Base-by-base conservation (phyloP, 1,140 invertebrate species). In the Polypedilum vanderplanki region DNA sequence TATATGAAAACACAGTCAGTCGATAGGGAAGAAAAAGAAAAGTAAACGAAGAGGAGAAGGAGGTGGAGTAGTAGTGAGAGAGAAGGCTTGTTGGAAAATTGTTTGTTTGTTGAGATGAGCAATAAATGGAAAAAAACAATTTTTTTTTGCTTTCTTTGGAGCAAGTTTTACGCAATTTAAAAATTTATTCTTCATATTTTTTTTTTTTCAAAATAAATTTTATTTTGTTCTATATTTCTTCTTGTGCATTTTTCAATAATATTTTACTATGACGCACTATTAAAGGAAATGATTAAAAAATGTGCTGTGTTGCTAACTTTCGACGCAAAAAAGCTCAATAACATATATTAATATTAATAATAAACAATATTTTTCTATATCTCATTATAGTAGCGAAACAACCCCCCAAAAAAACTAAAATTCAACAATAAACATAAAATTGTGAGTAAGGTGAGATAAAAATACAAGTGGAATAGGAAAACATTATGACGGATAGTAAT, bases 401-500 rank as follows among this genome's bases (percentile, higher is more conserved):
- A 57, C n/a, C 46, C 46, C 46, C 15, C 12, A 57, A 3, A 9
- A 15, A 46, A 46, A 15, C 41, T n/a, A 3, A 33, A 3, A 33
- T 57, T 70, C 17, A 70, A 1, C 15, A 70, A 17, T 20, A 18
- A 70, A 70, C 8, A 18, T 9, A 20, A 22, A 18, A 2, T 7
- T 20, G 10, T n/a, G 17, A 17, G 7, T 4, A 67, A 67, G 17
- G 17, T 18, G 17, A 67, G 7, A 20, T n/a, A 67, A 20, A 70
- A 22, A 70, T 8, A 70, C 20, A 7, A 70, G 18, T 18, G n/a
- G 17, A 17, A 8, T 67, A 18, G 15, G n/a, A 3, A 20, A 70
- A 70, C n/a, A 67, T 18, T 22, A 70, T 70, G 65, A 70, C 65
- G 65, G 65, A 70, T 17, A 70, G 20, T 22, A 70, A 70, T 18